phyloP scores from a whole-genome alignment of 2,888 invertebrate genomes.

The Synergus japonicus region DNA sequence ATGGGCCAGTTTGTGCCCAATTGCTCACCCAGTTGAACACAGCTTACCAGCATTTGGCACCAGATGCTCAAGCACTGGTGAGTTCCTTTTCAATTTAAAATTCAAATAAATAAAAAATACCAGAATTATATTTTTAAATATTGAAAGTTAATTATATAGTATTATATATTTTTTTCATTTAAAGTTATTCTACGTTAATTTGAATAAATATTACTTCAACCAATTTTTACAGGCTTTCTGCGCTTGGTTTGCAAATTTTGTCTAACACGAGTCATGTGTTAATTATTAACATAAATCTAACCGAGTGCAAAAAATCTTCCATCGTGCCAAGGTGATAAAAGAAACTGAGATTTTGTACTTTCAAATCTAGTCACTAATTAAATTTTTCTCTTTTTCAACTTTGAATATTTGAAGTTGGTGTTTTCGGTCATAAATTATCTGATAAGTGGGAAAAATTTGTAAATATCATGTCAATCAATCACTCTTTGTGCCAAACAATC shows the following conservation, averaged over 20 bases:
- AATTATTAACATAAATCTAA: neutral
- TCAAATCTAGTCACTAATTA: neutral
- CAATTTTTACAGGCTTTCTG: neutral
- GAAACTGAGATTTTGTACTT: neutral
- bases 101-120: neutral
- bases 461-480: neutral
- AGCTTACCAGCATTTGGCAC: constrained; percentile 75
- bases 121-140: too few relatives aligned
- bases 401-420: neutral
- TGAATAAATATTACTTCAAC: too few relatives aligned
- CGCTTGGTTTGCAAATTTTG: neutral
- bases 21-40: constrained; percentile 74
- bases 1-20: constrained; percentile 75
- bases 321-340: neutral
- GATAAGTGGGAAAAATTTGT: neutral
- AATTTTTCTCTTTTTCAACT: neutral
- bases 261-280: neutral
- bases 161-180: too few relatives aligned
- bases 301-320: neutral
- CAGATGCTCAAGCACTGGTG: constrained; percentile 75
- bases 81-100: constrained; percentile 53
- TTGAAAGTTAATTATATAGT: too few relatives aligned
- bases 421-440: neutral
- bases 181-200: too few relatives aligned
- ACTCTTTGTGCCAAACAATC: neutral